These are phyloP conservation scores for Synanthedon myopaeformis DNA, from an alignment of 2,888 invertebrate genomes.

Conservation along the genomic window DNA sequence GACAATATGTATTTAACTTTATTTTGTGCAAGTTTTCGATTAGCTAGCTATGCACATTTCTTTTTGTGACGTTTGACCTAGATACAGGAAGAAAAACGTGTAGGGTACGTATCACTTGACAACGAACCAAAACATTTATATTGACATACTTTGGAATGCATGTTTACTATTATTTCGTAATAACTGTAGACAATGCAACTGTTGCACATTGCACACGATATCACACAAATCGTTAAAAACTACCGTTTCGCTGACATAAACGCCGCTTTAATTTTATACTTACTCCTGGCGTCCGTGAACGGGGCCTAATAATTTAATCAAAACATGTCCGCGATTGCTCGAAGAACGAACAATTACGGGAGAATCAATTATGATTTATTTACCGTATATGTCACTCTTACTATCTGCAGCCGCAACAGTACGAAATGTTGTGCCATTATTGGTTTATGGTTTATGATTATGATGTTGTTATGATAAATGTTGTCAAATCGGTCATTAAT, in stretches of 20 bases:
- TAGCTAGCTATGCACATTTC: too few species aligned
- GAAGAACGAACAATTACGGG: conserved; percentile 15
- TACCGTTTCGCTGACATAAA: conserved; percentile 11
- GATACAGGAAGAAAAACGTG: not conserved
- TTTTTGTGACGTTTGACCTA: not conserved
- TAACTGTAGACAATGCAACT: conserved; percentile 5
- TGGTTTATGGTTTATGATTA: too few species aligned
- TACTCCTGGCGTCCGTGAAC: conserved; percentile 8
- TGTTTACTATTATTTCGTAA: not conserved
- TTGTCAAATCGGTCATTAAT: too few species aligned
- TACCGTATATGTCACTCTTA: too few species aligned
- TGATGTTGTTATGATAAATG: too few species aligned
- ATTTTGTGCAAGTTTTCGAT: too few species aligned
- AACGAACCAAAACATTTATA: not conserved
- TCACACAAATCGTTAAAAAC: conserved; percentile 14
- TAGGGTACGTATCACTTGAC: not conserved
- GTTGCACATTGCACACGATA: conserved; percentile 13
- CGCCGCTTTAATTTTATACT: conserved; percentile 22
- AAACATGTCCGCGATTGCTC: conserved; percentile 16
- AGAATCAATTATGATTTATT: not conserved
- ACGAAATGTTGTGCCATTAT: too few species aligned
- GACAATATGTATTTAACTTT: too few species aligned
- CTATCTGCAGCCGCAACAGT: too few species aligned
- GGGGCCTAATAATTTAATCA: conserved; percentile 42
- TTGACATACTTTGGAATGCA: not conserved